Percentiles rank a stretch among this genome's conserved stretches.
Conservation (phyloP, 64 coral and sea anemone genomes). For the Actinia tenebrosa region DNA sequence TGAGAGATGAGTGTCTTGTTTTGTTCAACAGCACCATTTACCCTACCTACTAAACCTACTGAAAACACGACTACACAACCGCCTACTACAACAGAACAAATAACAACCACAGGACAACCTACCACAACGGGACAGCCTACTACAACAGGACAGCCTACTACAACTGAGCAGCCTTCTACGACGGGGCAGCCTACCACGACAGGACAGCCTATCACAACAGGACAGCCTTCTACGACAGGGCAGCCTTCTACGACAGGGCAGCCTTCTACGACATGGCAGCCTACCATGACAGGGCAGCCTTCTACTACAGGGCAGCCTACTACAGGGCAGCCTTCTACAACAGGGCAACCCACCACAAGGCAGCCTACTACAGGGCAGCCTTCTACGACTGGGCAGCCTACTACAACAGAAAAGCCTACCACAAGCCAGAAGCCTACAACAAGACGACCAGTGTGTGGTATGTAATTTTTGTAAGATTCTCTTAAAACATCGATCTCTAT, state of each 20-base stretch:
- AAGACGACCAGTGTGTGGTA: not conserved
- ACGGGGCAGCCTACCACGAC: not conserved
- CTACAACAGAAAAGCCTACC: not conserved
- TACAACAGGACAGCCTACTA: not conserved
- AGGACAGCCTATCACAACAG: not conserved
- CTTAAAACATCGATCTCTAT: too few species aligned
- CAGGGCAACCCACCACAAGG: not conserved
- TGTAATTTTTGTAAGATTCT: not conserved
- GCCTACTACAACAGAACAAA: constrained; percentile 4
- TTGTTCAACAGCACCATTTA: not conserved
- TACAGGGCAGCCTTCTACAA: constrained; percentile 5
- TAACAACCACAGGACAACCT: not conserved
- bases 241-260: not conserved
- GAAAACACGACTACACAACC: not conserved
- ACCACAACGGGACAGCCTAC: not conserved
- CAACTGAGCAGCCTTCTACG: not conserved
- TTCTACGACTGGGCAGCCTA: not conserved
- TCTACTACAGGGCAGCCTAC: not conserved
- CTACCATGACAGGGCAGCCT: not conserved
- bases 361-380: not conserved
- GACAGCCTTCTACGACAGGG: not conserved
- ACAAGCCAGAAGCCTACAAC: not conserved
- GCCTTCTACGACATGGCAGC: not conserved
- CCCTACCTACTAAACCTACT: not conserved
- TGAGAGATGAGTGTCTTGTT: not conserved